Evolutionary conservation across 2,797 vertebrate species (phyloP).

Genomic region (Acanthornis magna): DNA sequence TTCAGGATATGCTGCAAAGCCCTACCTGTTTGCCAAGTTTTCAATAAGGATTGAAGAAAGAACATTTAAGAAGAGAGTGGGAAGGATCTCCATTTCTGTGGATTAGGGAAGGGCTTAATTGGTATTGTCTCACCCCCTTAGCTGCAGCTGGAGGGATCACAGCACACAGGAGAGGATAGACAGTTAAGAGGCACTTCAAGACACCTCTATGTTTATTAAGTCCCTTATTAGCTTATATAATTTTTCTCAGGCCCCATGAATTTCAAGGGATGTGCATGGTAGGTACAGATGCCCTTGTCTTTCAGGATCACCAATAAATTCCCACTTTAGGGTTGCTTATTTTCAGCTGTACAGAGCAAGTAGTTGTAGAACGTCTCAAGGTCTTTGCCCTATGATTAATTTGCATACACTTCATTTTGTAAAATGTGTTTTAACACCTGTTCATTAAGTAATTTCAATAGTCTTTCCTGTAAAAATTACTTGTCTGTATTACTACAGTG

Average conservation of each 20-base stretch:
- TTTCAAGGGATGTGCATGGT: not conserved
- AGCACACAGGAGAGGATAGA: not conserved
- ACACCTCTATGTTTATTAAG: not conserved
- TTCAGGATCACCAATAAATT: not conserved
- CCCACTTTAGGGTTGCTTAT: not conserved
- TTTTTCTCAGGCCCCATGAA: not conserved
- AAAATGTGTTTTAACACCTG: not conserved
- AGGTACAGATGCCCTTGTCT: not conserved
- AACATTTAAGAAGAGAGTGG: not conserved
- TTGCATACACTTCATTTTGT: conserved; percentile 5
- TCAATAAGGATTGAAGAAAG: not conserved
- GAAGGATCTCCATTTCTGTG: not conserved
- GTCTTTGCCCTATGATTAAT: not conserved
- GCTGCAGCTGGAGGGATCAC: not conserved
- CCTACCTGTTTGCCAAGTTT: not conserved
- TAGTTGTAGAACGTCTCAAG: not conserved
- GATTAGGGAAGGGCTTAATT: not conserved
- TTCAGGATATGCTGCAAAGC: conserved; percentile 15
- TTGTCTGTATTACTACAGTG: not conserved
- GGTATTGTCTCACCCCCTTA: not conserved
- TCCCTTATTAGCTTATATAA: not conserved
- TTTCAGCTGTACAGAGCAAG: not conserved
- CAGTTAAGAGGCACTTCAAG: not conserved
- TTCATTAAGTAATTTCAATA: not conserved
- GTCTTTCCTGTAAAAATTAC: not conserved